Evolutionary conservation across 2,888 invertebrate genomes (phyloP).

Genomic region (Amiota minor): DNA sequence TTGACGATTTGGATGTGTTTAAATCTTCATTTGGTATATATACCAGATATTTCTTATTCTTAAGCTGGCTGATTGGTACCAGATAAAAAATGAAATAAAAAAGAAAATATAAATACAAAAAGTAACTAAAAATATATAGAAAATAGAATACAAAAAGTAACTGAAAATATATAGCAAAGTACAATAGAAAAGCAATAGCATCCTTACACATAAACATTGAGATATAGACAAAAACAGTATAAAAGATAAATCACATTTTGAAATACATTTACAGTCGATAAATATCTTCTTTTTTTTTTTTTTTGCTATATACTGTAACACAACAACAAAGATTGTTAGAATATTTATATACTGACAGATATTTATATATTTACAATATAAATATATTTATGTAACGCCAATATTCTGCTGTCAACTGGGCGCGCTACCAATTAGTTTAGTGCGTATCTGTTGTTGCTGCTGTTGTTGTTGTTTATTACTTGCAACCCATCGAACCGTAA

Average conservation of each 20-base stretch:
- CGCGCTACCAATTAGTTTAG: constrained; percentile 8
- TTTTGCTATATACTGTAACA: too few relatives aligned
- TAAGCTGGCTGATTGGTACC: neutral
- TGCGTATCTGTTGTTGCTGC: too few relatives aligned
- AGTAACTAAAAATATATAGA: neutral
- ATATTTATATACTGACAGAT: too few relatives aligned
- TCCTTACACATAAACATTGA: too few relatives aligned
- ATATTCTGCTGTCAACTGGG: neutral
- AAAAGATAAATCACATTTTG: constrained; percentile 33
- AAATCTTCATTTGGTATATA: neutral
- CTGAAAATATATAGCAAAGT: neutral
- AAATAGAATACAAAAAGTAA: constrained; percentile 8
- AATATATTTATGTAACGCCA: too few relatives aligned
- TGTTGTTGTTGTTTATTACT: too few relatives aligned
- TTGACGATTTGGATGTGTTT: too few relatives aligned
- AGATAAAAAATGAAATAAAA: too few relatives aligned
- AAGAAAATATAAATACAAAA: neutral
- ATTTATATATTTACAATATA: neutral
- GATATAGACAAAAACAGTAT: neutral
- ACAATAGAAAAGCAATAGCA: neutral
- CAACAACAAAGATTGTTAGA: too few relatives aligned
- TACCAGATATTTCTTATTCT: constrained; percentile 6
- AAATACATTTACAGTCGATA: constrained; percentile 27
- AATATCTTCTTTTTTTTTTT: too few relatives aligned
- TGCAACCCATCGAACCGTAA: too few relatives aligned